A percentile compares a stretch with the other conserved stretches of the same genome.
Conservation (phyloP, 2,113 vertebrate species). For the Notiomystis cincta region DNA sequence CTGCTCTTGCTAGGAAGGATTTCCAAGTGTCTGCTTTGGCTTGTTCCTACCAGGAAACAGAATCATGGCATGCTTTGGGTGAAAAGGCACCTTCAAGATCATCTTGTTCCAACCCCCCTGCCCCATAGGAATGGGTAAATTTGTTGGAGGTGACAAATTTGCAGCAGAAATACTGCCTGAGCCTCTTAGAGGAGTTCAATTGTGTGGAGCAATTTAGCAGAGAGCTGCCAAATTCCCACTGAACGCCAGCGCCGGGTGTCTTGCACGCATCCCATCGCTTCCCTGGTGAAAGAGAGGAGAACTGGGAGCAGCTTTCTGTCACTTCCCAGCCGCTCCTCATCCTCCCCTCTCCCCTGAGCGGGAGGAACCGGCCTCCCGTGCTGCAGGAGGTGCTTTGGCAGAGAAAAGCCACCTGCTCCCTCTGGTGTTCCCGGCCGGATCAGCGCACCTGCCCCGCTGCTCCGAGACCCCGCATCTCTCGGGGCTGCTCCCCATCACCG, state of each 20-base stretch:
- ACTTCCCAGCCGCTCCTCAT: neutral
- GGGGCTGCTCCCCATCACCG: neutral
- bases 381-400: neutral
- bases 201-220: fast-evolving
- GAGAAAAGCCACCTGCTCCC: neutral
- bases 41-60: neutral
- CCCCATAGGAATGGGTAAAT: neutral
- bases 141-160: neutral
- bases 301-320: neutral
- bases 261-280: neutral
- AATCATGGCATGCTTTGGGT: neutral
- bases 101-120: too few species aligned
- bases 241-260: fast-evolving
- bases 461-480: neutral
- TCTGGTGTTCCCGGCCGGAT: neutral
- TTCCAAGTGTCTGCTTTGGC: neutral
- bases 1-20: neutral
- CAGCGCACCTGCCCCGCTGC: neutral
- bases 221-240: fast-evolving
- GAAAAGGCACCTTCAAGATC: neutral
- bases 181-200: neutral
- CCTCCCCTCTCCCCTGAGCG: too few species aligned
- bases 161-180: neutral
- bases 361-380: neutral
- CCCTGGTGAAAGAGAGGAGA: neutral